Evolutionary conservation across 2,113 vertebrate species (phyloP).

Genomic region (Heptranchias perlo): DNA sequence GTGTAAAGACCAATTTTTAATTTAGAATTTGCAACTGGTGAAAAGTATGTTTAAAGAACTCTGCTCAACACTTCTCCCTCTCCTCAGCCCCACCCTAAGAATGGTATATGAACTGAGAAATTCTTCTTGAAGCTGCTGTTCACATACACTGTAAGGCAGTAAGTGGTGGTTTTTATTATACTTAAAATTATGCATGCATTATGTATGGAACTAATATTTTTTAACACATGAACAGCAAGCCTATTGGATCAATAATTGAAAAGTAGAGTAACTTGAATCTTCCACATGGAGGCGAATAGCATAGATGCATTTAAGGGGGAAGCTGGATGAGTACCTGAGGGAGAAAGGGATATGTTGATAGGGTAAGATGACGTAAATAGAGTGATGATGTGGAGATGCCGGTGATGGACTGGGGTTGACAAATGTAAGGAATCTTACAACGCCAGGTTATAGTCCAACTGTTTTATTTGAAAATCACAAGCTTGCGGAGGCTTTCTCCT

Average conservation of each 20-base stretch:
- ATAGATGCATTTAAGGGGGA: neutral
- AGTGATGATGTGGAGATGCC: too few relatives aligned
- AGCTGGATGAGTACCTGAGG: neutral
- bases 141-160: neutral
- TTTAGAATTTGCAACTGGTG: neutral
- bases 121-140: neutral
- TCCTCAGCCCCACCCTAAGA: neutral
- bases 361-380: neutral
- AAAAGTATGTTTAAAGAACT: neutral
- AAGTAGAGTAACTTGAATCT: neutral
- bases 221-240: neutral
- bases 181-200: neutral
- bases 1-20: neutral
- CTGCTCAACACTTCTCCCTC: neutral
- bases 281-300: neutral
- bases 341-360: neutral
- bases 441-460: too few relatives aligned
- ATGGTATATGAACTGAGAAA: neutral
- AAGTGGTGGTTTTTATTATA: neutral
- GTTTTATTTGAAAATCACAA: too few relatives aligned
- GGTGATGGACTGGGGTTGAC: too few relatives aligned
- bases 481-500: too few relatives aligned
- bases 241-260: neutral
- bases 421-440: too few relatives aligned
- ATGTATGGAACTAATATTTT: neutral